These are phyloP conservation scores for Mycetomoellerius zeteki DNA, from an alignment of 1,140 invertebrate genomes.

Conservation along the genomic window DNA sequence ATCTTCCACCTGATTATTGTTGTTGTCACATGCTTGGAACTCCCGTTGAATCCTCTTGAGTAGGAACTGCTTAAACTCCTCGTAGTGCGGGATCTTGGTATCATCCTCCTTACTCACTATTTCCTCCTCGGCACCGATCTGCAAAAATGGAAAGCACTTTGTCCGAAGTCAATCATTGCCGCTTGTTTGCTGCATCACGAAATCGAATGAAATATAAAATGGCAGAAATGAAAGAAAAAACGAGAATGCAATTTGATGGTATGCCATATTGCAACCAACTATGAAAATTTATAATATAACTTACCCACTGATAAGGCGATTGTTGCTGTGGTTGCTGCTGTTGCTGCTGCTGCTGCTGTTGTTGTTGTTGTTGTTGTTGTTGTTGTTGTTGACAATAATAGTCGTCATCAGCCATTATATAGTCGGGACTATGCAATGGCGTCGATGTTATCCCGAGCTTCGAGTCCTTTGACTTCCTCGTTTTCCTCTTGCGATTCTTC, in stretches of 20 bases:
- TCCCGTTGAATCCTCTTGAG: slow-evolving; percentile 75
- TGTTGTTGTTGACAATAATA: slow-evolving; percentile 75
- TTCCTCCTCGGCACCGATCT: slow-evolving; percentile 82
- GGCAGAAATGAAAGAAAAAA: not conserved
- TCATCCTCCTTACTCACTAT: slow-evolving; percentile 78
- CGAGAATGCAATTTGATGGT: not conserved
- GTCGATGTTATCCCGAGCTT: slow-evolving; percentile 76
- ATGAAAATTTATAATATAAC: slow-evolving; percentile 1
- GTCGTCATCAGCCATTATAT: slow-evolving; percentile 75
- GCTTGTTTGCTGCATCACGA: not conserved
- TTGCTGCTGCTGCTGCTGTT: no score
- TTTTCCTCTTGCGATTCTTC: slow-evolving; percentile 79
- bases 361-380: slow-evolving; percentile 70
- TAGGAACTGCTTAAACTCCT: slow-evolving; percentile 80
- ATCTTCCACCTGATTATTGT: slow-evolving; percentile 74
- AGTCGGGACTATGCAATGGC: slow-evolving; percentile 78
- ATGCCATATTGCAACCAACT: not conserved
- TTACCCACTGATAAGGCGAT: slow-evolving; percentile 81
- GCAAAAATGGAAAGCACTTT: slow-evolving; percentile 41
- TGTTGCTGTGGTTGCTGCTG: slow-evolving; percentile 70
- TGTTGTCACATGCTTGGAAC: slow-evolving; percentile 77
- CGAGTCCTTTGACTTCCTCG: slow-evolving; percentile 73
- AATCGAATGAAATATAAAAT: not conserved
- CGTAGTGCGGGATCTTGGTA: slow-evolving; percentile 75
- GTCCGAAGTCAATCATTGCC: slow-evolving; percentile 50